Evolutionary conservation across 2,797 vertebrate species (phyloP), one percentile per base, ranked within the genome.

Genomic region (Steatocranus sp.): DNA sequence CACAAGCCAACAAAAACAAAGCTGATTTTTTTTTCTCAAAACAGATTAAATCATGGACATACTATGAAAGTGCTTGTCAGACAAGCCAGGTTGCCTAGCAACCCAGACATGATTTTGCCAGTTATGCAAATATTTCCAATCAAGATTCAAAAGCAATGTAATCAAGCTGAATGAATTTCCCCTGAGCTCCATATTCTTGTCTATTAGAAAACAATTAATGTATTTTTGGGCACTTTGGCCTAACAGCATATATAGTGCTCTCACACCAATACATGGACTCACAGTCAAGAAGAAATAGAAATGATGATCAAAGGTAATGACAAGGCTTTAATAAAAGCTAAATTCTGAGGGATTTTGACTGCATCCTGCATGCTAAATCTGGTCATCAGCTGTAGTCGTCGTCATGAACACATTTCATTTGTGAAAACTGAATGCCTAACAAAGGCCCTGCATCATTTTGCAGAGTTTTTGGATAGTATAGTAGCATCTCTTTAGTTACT

Each of bases 41-140:
- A 82, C 32, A 48, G 34, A 43, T 66, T 85, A 12, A 79, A 61
- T 58, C 38, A 15, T 76, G 56, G 61, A 15, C 53, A 74, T 51
- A 74, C 27, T 41, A 46, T 46, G 41, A 36, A 68, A 50, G 32
- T 66, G 32, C 41, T 82, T 80, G 81, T 87, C 82, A 81, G 63
- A 79, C 27, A 34, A 48, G 58, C 20, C 30, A 32, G 20, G 88
- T 88, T 90, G 85, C 88, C 63, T 76, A 78, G 87, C 83, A 91
- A 87, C 84, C 46, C 34, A 48, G 54, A 70, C 23, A 85, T 53
- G 79, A 85, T 63, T 84, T 77, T 54, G 81, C 83, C 77, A 79
- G 73, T 48, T 48, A 81, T 88, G 83, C 51, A 89, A 89, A 84
- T 83, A 76, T 75, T 77, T 83, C 30, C 75, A 46, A 78, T 86